Evolutionary conservation across 53 echinoderm and acorn worm species (phyloP).

Genomic region (Echinarachnius parma): DNA sequence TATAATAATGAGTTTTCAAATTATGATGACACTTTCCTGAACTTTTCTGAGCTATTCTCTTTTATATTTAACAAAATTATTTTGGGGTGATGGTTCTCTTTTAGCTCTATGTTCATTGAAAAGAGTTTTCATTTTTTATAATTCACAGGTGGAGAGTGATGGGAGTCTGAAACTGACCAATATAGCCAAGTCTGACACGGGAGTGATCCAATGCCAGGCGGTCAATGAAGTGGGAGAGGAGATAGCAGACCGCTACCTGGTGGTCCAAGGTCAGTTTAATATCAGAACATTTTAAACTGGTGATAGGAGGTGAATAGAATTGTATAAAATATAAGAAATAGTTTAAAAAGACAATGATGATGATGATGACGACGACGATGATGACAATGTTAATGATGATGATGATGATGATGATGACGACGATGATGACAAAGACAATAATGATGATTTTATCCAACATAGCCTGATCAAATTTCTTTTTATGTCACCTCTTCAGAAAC

Average conservation of each 20-base stretch:
- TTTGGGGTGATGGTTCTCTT: no score
- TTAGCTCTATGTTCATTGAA: no score
- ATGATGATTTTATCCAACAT: background rate
- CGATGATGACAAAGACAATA: background rate
- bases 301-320: background rate
- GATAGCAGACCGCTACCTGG: conserved; percentile 74
- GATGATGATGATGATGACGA: background rate
- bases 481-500: conserved; percentile 53
- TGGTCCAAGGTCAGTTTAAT: conserved; percentile 86
- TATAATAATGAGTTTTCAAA: no score
- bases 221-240: conserved; percentile 79
- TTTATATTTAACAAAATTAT: no score
- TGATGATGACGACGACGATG: background rate
- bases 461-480: background rate
- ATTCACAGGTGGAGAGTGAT: conserved; percentile 53
- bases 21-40: no score
- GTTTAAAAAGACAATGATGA: background rate
- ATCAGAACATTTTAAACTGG: background rate
- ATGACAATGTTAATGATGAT: background rate
- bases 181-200: conserved; percentile 61
- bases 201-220: conserved; percentile 84
- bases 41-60: no score
- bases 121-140: no score
- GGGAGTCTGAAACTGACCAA: conserved; percentile 74
- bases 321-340: background rate